These are phyloP conservation scores for Drosophila longiperda DNA, from an alignment of 2,888 invertebrate genomes.

Conservation along the genomic window DNA sequence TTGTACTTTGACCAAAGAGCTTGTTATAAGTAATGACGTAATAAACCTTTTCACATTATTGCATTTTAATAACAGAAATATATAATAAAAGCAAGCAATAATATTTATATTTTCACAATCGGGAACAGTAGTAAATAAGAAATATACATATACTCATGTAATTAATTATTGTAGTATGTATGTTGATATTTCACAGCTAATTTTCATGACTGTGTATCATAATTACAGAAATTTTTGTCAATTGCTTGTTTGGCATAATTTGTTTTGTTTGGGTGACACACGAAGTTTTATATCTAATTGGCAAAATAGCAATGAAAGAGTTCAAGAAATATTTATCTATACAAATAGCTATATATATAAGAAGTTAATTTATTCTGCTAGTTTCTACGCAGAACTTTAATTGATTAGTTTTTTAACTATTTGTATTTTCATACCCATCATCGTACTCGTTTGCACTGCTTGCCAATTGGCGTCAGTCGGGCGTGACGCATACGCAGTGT, in stretches of 20 bases:
- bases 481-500: slow-evolving; percentile 45
- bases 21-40: background rate
- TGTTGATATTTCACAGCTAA: background rate
- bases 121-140: background rate
- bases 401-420: slow-evolving; percentile 27
- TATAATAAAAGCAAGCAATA: background rate
- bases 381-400: slow-evolving; percentile 3
- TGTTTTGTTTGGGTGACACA: slow-evolving; percentile 13
- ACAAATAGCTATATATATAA: background rate
- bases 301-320: background rate
- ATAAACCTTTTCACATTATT: slow-evolving; percentile 1
- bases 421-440: slow-evolving; percentile 4
- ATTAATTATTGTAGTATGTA: background rate
- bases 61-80: background rate
- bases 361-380: background rate
- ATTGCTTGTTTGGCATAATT: slow-evolving; percentile 28
- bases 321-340: background rate
- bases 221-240: slow-evolving; percentile 11
- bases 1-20: background rate
- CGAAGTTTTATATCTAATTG: slow-evolving; percentile 23
- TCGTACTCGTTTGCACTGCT: slow-evolving; percentile 35
- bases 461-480: slow-evolving; percentile 9
- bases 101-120: slow-evolving; percentile 8
- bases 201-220: background rate
- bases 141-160: background rate